Conservation (phyloP, 2,797 vertebrate species). For the Channa striata region DNA sequence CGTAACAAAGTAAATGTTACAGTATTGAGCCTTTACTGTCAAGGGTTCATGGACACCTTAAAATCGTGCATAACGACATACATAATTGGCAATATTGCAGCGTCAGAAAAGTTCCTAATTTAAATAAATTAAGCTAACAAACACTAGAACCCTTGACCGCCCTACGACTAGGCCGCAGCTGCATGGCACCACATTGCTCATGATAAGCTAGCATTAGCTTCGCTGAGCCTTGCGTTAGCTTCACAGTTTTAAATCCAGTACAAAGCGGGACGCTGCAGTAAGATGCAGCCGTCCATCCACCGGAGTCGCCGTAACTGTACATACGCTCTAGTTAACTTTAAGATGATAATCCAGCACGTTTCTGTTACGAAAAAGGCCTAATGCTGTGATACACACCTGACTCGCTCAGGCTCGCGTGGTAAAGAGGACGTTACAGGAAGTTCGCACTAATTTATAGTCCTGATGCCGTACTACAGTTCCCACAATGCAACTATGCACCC, state of each 20-base stretch:
- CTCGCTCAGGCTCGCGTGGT: slow-evolving; percentile 71
- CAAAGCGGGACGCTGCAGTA: accelerated
- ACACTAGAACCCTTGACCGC: accelerated
- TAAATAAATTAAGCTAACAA: no score
- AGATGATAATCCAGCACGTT: accelerated
- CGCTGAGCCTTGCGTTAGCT: slow-evolving; percentile 1
- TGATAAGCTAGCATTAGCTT: slow-evolving; percentile 56
- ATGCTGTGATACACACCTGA: slow-evolving; percentile 15
- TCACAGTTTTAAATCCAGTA: accelerated
- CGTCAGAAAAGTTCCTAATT: neutral
- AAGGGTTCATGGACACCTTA: no score
- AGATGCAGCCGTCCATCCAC: accelerated
- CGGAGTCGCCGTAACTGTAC: accelerated
- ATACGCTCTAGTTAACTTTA: accelerated
- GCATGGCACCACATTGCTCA: slow-evolving; percentile 64
- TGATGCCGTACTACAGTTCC: slow-evolving; percentile 63
- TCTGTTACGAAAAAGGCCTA: accelerated
- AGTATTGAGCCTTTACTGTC: no score
- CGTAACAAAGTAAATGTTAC: no score
- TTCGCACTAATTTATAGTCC: slow-evolving; percentile 63
- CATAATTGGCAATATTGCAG: no score
- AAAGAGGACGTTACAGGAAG: slow-evolving; percentile 75
- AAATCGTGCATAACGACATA: no score
- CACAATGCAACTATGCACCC: slow-evolving; percentile 34
- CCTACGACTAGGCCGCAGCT: slow-evolving; percentile 53